A percentile compares a stretch with the other conserved stretches of the same genome.
Conservation (phyloP, 2,888 invertebrate species). For the Amphipyra tragopoginis region DNA sequence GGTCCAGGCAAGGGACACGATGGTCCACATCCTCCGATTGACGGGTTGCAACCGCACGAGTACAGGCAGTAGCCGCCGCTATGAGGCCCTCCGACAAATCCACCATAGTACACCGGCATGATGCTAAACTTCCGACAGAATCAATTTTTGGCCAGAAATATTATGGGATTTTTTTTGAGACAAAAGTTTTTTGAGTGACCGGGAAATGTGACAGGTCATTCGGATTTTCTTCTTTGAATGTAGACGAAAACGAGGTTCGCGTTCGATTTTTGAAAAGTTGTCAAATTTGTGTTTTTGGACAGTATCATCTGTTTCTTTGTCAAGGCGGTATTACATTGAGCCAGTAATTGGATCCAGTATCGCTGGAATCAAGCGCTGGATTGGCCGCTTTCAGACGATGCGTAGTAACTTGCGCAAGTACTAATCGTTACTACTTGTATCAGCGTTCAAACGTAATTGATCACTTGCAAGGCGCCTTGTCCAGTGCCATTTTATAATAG, state of each 20-base stretch:
- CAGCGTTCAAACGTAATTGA: no score
- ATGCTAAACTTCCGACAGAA: conserved; percentile 21
- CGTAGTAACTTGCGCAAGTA: no score
- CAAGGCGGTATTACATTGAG: neutral
- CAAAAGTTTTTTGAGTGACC: conserved; percentile 10
- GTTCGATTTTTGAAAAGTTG: conserved; percentile 35
- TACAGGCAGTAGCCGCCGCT: conserved; percentile 78
- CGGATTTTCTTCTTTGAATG: neutral
- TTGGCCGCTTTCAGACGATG: no score
- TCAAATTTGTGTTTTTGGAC: neutral
- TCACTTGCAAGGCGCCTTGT: no score
- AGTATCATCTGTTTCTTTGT: neutral
- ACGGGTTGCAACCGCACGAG: conserved; percentile 65
- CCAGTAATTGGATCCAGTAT: no score
- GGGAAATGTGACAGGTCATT: neutral
- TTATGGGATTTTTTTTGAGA: neutral
- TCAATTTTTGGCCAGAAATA: conserved; percentile 8
- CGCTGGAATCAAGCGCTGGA: no score
- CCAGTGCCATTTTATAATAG: no score
- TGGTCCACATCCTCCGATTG: conserved; percentile 71
- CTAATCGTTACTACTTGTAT: no score
- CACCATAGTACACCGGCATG: conserved; percentile 83
- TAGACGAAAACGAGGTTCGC: neutral
- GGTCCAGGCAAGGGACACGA: conserved; percentile 66
- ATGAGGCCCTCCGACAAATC: conserved; percentile 79